Percentiles rank a stretch among this genome's conserved stretches.
Evolutionary conservation across 1,140 invertebrate genomes (phyloP).

Genomic region (Tetranychus cinnabarinus): DNA sequence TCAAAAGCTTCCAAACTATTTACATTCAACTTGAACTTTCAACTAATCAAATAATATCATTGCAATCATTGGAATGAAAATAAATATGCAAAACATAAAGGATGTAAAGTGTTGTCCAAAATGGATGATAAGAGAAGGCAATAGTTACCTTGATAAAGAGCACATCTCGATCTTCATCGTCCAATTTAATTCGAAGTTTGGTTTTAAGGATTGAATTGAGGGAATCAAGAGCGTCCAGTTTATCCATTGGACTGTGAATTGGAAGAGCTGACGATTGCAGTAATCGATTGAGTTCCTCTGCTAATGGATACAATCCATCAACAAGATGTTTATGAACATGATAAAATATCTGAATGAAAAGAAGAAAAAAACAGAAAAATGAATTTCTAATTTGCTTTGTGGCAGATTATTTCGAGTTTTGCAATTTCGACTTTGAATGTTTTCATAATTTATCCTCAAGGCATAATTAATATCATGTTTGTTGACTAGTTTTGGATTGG

Average conservation of each 20-base stretch:
- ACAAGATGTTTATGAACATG: conserved; percentile 12
- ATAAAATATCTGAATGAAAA: conserved; percentile 6
- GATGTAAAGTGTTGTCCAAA: no score
- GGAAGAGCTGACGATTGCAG: background rate
- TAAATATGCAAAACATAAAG: no score
- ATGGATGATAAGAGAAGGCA: background rate
- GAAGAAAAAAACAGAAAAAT: background rate
- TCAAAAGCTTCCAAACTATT: no score
- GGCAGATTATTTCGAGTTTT: no score
- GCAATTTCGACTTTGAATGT: no score
- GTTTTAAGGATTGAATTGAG: conserved; percentile 4
- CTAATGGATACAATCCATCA: conserved; percentile 9
- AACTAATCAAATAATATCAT: no score
- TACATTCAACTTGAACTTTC: no score
- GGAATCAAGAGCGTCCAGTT: conserved; percentile 3
- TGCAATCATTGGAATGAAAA: no score
- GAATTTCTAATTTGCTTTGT: no score
- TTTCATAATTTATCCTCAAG: no score
- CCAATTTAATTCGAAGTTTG: background rate
- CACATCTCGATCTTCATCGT: background rate
- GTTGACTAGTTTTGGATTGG: no score
- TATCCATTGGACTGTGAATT: conserved; percentile 7
- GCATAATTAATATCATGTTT: no score
- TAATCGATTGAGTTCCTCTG: conserved; percentile 10
- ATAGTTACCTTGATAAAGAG: background rate